A percentile compares a stretch with the other conserved stretches of the same genome.
These are phyloP conservation scores for Yponomeuta evonymella DNA, from an alignment of 2,888 invertebrate genomes.

Conservation along the genomic window DNA sequence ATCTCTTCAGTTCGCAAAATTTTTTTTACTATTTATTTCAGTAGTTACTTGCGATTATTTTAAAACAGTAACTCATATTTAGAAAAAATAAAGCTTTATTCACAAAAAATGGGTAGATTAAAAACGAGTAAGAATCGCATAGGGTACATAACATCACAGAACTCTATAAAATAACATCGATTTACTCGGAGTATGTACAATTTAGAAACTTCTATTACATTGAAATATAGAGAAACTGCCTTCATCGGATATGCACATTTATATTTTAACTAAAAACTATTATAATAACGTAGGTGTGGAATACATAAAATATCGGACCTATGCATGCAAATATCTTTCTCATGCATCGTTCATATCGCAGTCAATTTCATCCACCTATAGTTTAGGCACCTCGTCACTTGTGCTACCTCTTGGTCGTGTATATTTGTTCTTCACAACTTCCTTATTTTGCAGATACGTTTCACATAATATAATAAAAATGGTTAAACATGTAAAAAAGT, in stretches of 20 bases:
- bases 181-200: background rate
- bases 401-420: background rate
- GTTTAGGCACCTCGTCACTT: background rate
- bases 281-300: too few species aligned
- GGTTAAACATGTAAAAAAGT: too few species aligned
- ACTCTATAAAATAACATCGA: constrained; percentile 35
- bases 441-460: too few species aligned
- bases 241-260: background rate
- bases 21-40: too few species aligned
- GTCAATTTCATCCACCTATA: background rate
- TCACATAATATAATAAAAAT: too few species aligned
- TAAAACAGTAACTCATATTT: background rate
- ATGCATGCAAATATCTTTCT: too few species aligned
- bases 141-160: constrained; percentile 48
- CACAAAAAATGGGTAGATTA: constrained; percentile 12
- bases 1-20: too few species aligned
- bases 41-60: too few species aligned
- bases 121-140: constrained; percentile 36
- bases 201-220: background rate
- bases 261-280: background rate
- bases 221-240: background rate
- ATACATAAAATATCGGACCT: too few species aligned
- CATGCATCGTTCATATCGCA: too few species aligned
- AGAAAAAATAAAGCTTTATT: constrained; percentile 17
- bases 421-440: too few species aligned